Evolutionary conservation across 2,797 vertebrate genomes (phyloP), one percentile per base, ranked within the genome.

Genomic region (Clarias laeviceps): DNA sequence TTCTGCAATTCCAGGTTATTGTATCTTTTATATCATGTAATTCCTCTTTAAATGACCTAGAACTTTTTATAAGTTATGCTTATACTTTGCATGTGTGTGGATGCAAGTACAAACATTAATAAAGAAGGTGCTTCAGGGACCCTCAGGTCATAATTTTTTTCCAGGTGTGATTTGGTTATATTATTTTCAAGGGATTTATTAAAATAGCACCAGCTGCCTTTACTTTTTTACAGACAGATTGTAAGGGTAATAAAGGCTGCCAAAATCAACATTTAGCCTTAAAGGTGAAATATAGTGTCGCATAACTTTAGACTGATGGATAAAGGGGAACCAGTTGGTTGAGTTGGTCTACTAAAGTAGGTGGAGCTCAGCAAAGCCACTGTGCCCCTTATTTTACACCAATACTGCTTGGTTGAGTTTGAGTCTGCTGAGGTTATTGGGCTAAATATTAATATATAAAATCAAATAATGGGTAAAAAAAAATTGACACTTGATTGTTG

Each of bases 91-190:
- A 57, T 79, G 54, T 65, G 29, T 57, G 22, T 66, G 59, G 17
- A 12, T 27, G 5, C 29, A 37, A 27, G n/a, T 5, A 11, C 7
- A 14, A 27, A 29, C 5, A 4, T 62, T 20, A 84, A 32, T 54
- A 62, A 57, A 61, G 14, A 22, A 45, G 37, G 20, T 22, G 12
- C 20, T 24, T 0, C 45, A 50, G 0, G 32, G 34, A 37, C 20
- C 22, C 9, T 72, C 5, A 3, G 70, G 20, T 50, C 62, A 18
- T 86, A 84, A 84, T 88, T 37, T 22, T 2, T 57, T 34, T 84
- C 83, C 84, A 84, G 82, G 74, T 62, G 83, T 11, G 18, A 81
- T 74, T 83, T 72, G 78, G 27, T 86, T 84, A 66, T 45, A 40
- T 68, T 72, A 72, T 86, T 86, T 73, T 69, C 27, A 86, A 15